Percentiles rank a stretch among this genome's conserved stretches.
Evolutionary conservation across 2,888 invertebrate genomes (phyloP).

Genomic region (Cephus rjabovi): DNA sequence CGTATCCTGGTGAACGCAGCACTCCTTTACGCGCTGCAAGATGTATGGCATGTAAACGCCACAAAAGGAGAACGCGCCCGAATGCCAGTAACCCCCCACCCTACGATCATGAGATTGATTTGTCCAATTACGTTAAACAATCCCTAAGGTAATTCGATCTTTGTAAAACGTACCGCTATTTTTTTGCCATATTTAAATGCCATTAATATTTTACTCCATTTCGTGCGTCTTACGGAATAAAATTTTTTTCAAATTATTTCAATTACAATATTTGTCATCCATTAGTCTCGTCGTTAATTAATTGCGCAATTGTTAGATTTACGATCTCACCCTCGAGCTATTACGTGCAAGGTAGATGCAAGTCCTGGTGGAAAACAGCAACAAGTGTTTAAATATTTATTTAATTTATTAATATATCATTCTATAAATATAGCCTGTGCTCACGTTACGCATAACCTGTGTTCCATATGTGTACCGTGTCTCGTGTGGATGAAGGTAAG

Average conservation of each 20-base stretch:
- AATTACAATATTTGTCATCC: background rate
- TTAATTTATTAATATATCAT: background rate
- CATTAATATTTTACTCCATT: too few species aligned
- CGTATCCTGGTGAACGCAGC: conserved; percentile 3
- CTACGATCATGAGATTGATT: conserved; percentile 52
- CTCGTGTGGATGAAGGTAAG: background rate
- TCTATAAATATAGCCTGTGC: background rate
- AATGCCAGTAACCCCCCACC: conserved; percentile 37
- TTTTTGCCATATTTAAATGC: too few species aligned
- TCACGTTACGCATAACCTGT: background rate
- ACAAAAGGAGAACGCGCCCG: conserved; percentile 23
- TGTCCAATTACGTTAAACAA: conserved; percentile 60
- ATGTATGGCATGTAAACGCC: conserved; percentile 11
- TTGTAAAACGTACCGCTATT: background rate
- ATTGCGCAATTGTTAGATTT: background rate
- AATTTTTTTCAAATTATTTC: background rate
- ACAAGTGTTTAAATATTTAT: background rate
- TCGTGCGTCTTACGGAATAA: too few species aligned
- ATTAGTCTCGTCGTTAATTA: background rate
- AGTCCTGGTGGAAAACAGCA: background rate
- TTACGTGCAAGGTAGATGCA: background rate
- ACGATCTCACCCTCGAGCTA: background rate
- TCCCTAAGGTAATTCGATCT: conserved; percentile 48
- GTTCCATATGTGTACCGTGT: background rate
- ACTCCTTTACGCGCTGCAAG: conserved; percentile 1